Conservation (phyloP, 1,140 invertebrate genomes). For the Polyergus mexicanus region DNA sequence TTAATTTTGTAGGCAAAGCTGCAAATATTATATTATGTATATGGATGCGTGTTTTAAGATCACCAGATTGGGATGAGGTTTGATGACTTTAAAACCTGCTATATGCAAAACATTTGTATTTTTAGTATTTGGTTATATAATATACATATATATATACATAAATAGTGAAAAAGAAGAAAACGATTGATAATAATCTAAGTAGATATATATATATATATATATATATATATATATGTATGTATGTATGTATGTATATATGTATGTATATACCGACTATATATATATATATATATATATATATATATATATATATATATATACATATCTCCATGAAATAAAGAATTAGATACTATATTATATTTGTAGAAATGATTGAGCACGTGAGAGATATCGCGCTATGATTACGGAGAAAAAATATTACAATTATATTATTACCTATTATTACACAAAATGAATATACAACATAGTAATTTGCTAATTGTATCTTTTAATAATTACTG, state of each 20-base stretch:
- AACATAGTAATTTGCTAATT: constrained; percentile 87
- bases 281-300: constrained; percentile 55
- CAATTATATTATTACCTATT: constrained; percentile 86
- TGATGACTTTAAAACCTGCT: constrained; percentile 78
- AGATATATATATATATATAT: constrained; percentile 75
- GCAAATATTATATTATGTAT: constrained; percentile 80
- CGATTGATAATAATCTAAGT: constrained; percentile 85
- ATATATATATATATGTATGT: too few species aligned
- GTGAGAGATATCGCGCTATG: constrained; percentile 84
- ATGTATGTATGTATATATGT: constrained; percentile 35
- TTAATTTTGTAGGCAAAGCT: constrained; percentile 82
- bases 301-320: constrained; percentile 60
- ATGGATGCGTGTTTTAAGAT: constrained; percentile 76
- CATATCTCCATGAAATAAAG: constrained; percentile 75
- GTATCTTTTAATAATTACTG: constrained; percentile 87
- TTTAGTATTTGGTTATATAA: constrained; percentile 85
- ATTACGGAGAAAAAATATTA: constrained; percentile 84
- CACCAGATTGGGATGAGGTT: constrained; percentile 68
- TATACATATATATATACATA: constrained; percentile 73
- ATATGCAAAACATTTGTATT: constrained; percentile 85
- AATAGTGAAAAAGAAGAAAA: constrained; percentile 82
- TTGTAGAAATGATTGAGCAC: constrained; percentile 85
- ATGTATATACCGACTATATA: constrained; percentile 37
- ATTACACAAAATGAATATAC: constrained; percentile 87
- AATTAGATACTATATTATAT: constrained; percentile 86